These are phyloP conservation scores for Melanotaenia parkinsoni DNA, from an alignment of 2,797 vertebrate species.

Conservation along the genomic window DNA sequence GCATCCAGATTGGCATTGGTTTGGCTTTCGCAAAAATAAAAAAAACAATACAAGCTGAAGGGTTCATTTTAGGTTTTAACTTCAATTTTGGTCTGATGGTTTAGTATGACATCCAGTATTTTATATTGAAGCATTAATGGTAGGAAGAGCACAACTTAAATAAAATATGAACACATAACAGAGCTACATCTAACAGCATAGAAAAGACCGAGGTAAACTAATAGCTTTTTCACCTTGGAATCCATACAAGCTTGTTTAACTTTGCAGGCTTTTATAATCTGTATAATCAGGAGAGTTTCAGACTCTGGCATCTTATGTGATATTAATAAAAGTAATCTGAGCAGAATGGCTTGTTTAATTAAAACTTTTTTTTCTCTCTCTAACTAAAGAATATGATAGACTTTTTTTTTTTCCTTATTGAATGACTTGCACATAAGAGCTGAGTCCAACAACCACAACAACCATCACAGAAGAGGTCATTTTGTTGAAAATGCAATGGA, in stretches of 20 bases:
- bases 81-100: neutral
- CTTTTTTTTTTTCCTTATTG: neutral
- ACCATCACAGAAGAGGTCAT: conserved; percentile 41
- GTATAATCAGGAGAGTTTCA: conserved; percentile 2
- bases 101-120: neutral
- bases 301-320: neutral
- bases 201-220: neutral
- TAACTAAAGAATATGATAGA: neutral
- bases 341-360: conserved; percentile 3
- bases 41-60: neutral
- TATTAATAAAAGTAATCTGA: neutral
- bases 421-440: neutral
- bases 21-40: neutral
- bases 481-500: conserved; percentile 27
- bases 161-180: neutral
- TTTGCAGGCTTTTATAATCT: neutral
- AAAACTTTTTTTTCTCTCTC: neutral
- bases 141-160: conserved; percentile 2
- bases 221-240: neutral
- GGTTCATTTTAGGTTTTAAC: neutral
- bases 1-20: neutral
- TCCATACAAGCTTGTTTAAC: neutral
- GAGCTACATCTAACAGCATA: neutral
- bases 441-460: conserved; percentile 3
- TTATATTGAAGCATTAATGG: neutral